Conservation (phyloP, 2,888 invertebrate species). For the Conus canariensis region DNA sequence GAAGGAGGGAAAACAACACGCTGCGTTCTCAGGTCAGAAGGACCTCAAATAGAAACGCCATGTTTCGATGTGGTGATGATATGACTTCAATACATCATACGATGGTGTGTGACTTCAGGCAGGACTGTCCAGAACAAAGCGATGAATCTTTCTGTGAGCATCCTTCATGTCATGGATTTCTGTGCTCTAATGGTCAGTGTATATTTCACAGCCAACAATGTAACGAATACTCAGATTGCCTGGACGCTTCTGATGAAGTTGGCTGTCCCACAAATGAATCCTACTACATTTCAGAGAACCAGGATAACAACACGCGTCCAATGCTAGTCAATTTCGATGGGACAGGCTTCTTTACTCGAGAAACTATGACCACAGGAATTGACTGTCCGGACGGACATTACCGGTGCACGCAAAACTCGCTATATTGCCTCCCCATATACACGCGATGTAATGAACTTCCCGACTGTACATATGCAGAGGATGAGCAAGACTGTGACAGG, state of each 20-base stretch:
- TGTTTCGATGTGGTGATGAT: slow-evolving; percentile 15
- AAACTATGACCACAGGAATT: background rate
- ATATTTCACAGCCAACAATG: no score
- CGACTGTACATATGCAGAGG: background rate
- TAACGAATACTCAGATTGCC: no score
- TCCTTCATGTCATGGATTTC: no score
- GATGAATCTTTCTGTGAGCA: no score
- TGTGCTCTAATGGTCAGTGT: no score
- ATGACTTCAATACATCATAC: background rate
- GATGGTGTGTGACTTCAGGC: background rate
- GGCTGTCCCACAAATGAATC: no score
- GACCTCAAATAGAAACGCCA: background rate
- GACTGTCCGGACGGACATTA: background rate
- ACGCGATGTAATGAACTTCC: background rate
- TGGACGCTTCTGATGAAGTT: no score
- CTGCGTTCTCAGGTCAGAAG: background rate
- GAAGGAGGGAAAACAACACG: background rate
- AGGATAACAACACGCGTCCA: no score
- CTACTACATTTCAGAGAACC: background rate
- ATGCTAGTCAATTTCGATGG: background rate
- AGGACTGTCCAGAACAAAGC: background rate
- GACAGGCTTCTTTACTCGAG: background rate
- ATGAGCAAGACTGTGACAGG: background rate
- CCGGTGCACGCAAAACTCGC: background rate
- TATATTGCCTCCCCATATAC: background rate